Evolutionary conservation across 2,797 vertebrate genomes (phyloP).

Genomic region (Garrulus glandarius): DNA sequence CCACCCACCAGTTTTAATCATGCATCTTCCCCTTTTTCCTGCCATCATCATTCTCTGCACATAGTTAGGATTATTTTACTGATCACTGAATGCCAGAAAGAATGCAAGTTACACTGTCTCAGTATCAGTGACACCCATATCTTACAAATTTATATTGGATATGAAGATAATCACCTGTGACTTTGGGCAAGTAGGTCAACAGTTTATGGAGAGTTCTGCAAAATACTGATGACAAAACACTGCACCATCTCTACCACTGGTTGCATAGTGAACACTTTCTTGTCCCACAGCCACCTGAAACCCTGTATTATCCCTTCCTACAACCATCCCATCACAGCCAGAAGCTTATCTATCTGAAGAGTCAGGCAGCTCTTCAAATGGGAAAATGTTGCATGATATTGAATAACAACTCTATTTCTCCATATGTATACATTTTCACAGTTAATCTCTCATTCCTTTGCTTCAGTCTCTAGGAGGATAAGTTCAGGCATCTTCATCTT

Average conservation of each 20-base stretch:
- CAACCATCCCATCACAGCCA: background rate
- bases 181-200: background rate
- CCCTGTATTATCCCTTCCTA: background rate
- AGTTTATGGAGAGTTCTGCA: conserved; percentile 4
- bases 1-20: background rate
- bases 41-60: background rate
- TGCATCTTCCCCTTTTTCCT: background rate
- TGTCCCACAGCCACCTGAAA: background rate
- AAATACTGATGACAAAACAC: background rate
- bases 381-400: background rate
- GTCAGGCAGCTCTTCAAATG: background rate
- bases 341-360: conserved; percentile 3
- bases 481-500: background rate
- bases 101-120: background rate
- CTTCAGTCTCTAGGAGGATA: background rate
- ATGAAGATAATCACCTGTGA: conserved; percentile 5
- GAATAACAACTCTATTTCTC: background rate
- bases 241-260: background rate
- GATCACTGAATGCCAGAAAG: background rate
- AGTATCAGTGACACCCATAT: conserved; percentile 8
- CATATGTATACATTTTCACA: background rate
- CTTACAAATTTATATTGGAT: conserved; percentile 10
- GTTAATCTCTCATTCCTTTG: background rate
- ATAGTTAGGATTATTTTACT: background rate
- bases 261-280: background rate